These are phyloP conservation scores for Nomada flava DNA, from an alignment of 2,888 invertebrate species.

Conservation along the genomic window DNA sequence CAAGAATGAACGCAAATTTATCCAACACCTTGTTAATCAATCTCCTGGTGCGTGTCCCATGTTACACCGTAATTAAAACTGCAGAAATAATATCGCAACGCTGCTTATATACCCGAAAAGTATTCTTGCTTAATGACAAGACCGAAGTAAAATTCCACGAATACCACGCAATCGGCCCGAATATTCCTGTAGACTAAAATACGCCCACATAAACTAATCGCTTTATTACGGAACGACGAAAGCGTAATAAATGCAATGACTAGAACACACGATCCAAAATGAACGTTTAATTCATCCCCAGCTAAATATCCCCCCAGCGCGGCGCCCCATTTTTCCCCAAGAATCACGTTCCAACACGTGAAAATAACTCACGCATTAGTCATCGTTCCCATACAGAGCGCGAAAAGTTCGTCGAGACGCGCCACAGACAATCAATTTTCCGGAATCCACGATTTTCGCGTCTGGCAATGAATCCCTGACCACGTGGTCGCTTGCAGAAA, in stretches of 20 bases:
- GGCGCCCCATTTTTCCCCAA: constrained; percentile 3
- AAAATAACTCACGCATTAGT: constrained; percentile 53
- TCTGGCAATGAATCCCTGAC: neutral
- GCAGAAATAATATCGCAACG: neutral
- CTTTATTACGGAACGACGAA: neutral
- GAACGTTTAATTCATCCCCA: neutral
- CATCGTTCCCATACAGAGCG: constrained; percentile 46
- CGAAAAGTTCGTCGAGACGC: constrained; percentile 18
- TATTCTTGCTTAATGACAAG: constrained; percentile 20
- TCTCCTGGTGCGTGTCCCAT: neutral
- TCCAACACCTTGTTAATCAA: neutral
- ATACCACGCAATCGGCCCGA: constrained; percentile 23
- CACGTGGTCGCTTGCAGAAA: constrained; percentile 43
- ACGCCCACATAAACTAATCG: neutral
- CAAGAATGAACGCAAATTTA: neutral
- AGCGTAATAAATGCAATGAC: neutral
- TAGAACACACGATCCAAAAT: neutral
- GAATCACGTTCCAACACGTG: constrained; percentile 9
- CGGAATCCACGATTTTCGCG: neutral
- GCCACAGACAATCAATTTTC: constrained; percentile 46
- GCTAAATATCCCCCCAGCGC: neutral
- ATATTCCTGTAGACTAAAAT: neutral
- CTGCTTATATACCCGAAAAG: neutral
- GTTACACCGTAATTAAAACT: neutral
- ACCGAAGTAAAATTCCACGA: constrained; percentile 13